Evolutionary conservation across 2,797 vertebrate genomes (phyloP).

Genomic region (Rallus crepitans): DNA sequence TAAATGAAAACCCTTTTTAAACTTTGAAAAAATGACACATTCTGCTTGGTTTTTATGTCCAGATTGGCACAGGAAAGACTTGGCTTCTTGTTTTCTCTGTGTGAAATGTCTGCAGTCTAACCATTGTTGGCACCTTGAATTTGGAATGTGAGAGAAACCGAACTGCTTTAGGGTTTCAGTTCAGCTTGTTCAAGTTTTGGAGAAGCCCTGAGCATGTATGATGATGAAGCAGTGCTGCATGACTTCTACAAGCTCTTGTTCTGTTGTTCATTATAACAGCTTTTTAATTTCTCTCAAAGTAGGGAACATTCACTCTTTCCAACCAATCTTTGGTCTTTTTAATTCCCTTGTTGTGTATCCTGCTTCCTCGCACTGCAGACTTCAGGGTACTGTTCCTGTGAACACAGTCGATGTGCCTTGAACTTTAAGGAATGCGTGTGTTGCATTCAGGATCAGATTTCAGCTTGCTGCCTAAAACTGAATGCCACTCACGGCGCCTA

Average conservation of each 20-base stretch:
- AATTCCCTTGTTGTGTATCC: neutral
- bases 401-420: neutral
- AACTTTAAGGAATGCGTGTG: neutral
- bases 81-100: neutral
- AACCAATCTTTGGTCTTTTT: neutral
- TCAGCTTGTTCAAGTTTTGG: neutral
- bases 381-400: neutral
- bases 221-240: neutral
- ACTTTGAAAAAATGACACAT: neutral
- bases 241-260: neutral
- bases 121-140: neutral
- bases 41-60: neutral
- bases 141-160: neutral
- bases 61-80: neutral
- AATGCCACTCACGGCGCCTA: neutral
- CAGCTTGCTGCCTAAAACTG: slow-evolving; percentile 17
- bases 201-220: neutral
- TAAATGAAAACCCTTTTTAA: neutral
- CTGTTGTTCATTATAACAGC: neutral
- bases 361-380: neutral
- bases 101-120: neutral
- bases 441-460: slow-evolving; percentile 44
- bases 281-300: neutral
- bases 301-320: neutral
- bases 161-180: neutral